A percentile compares a stretch with the other conserved stretches of the same genome.
phyloP scores from a whole-genome alignment of 2,888 invertebrate species.

The Thysanoteuthis rhombus region DNA sequence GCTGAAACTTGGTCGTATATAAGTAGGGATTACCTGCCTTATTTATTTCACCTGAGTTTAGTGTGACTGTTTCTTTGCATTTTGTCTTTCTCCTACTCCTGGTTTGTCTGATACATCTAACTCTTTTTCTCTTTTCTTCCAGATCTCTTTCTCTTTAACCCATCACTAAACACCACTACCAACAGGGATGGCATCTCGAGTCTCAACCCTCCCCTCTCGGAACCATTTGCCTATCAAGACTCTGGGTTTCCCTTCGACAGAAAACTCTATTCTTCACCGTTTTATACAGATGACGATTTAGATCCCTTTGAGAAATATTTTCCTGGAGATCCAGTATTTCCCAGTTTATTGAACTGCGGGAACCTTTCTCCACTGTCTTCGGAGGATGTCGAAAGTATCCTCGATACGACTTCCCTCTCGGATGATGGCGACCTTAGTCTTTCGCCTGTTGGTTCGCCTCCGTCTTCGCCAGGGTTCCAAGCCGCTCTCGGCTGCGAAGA shows the following conservation, averaged over 20 bases:
- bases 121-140: background rate
- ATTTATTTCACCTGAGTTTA: too few relatives aligned
- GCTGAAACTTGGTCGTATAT: too few relatives aligned
- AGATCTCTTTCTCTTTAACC: background rate
- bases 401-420: slow-evolving; percentile 41
- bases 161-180: background rate
- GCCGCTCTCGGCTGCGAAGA: background rate
- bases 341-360: background rate
- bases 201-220: background rate
- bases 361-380: slow-evolving; percentile 45
- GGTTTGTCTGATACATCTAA: background rate
- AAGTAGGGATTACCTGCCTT: too few relatives aligned
- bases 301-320: background rate
- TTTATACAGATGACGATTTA: background rate
- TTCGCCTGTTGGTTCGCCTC: background rate
- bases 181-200: background rate
- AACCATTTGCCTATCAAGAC: background rate
- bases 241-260: background rate
- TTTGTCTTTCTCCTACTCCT: too few relatives aligned
- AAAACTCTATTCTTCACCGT: background rate
- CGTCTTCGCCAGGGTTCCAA: background rate
- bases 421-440: slow-evolving; percentile 35
- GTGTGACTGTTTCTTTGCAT: too few relatives aligned
- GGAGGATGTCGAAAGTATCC: slow-evolving; percentile 47
- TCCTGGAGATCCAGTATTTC: background rate